Conservation (phyloP, 1,140 invertebrate genomes). For the Heterodera schachtii region DNA sequence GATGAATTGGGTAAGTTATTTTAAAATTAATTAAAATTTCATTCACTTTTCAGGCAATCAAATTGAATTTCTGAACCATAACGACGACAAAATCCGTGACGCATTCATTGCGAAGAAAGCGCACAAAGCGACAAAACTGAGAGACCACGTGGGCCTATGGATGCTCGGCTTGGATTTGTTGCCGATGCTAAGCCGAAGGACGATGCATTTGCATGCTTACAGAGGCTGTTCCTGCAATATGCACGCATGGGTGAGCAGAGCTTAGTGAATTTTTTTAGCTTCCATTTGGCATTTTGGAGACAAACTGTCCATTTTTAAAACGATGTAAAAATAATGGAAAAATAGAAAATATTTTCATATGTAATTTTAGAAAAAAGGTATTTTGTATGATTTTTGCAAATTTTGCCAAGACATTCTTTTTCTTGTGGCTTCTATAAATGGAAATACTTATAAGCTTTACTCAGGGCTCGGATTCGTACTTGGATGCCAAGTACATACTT, state of each 20-base stretch:
- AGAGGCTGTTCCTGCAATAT: background rate
- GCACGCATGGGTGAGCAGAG: conserved; percentile 16
- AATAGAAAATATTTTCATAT: too few species aligned
- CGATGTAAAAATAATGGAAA: too few species aligned
- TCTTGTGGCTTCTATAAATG: too few species aligned
- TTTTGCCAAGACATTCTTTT: too few species aligned
- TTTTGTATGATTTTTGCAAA: too few species aligned
- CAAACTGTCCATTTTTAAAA: too few species aligned
- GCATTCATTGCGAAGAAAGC: background rate
- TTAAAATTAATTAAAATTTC: background rate
- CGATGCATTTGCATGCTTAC: background rate
- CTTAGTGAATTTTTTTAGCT: too few species aligned
- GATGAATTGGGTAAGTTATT: background rate
- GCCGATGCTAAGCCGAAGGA: background rate
- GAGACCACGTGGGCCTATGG: background rate
- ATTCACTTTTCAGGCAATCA: background rate
- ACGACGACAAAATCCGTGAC: background rate
- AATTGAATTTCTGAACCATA: background rate
- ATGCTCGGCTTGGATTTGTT: conserved; percentile 10
- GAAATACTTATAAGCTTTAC: too few species aligned
- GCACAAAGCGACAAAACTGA: background rate
- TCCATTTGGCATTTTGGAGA: too few species aligned
- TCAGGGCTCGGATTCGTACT: too few species aligned
- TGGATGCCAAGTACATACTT: too few species aligned
- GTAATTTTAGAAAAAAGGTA: too few species aligned